These are phyloP conservation scores for Globicephala melas DNA, from an alignment of 2,113 vertebrate species.

Conservation along the genomic window DNA sequence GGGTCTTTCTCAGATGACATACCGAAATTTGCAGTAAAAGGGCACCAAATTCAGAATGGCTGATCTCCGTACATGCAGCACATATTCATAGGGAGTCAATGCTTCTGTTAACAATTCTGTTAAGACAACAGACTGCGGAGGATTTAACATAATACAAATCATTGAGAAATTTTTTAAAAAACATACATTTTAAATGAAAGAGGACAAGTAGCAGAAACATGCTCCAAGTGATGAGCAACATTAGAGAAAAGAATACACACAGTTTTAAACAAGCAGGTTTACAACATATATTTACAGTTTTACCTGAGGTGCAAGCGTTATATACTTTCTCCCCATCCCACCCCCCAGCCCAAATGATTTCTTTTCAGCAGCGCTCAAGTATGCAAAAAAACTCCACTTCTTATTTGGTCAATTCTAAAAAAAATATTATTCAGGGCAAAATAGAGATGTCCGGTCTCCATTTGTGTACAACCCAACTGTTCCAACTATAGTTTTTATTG, in stretches of 20 bases:
- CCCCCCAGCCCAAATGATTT: conserved; percentile 68
- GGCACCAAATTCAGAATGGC: neutral
- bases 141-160: conserved; percentile 67
- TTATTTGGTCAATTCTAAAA: conserved; percentile 87
- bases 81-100: conserved; percentile 29
- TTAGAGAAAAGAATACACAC: conserved; percentile 47
- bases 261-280: conserved; percentile 75
- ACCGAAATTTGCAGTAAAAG: neutral
- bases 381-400: conserved; percentile 81
- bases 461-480: conserved; percentile 74
- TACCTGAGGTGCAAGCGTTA: conserved; percentile 86
- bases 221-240: conserved; percentile 46
- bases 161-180: conserved; percentile 59
- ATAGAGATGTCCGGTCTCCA: conserved; percentile 79
- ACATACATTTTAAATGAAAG: conserved; percentile 73
- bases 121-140: neutral
- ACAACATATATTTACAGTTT: conserved; percentile 79
- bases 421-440: conserved; percentile 81
- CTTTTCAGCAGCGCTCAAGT: conserved; percentile 85
- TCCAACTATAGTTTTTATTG: conserved; percentile 79
- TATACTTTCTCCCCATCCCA: conserved; percentile 63
- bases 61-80: conserved; percentile 43
- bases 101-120: conserved; percentile 45
- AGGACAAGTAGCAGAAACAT: conserved; percentile 66
- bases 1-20: neutral